phyloP scores from a whole-genome alignment of 2,113 vertebrate species.

The Vanacampus margaritifer region DNA sequence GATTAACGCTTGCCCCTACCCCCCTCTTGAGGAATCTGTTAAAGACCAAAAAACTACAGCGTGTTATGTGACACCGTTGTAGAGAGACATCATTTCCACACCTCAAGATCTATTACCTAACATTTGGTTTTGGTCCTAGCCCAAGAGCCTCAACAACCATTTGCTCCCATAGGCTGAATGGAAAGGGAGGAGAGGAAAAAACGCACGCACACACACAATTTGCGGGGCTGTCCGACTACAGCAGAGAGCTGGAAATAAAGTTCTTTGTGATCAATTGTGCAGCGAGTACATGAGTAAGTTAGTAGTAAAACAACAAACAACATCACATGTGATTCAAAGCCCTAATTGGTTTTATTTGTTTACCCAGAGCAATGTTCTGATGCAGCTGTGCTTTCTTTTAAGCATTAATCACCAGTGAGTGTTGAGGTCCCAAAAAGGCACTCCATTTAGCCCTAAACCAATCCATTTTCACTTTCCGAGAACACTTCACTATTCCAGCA shows the following conservation, averaged over 20 bases:
- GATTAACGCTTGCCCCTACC: conserved; percentile 60
- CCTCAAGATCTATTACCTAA: conserved; percentile 60
- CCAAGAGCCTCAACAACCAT: conserved; percentile 37
- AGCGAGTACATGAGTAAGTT: neutral
- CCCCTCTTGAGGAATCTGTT: conserved; percentile 50
- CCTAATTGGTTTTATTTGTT: conserved; percentile 6
- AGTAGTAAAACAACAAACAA: conserved; percentile 7
- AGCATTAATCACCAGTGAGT: conserved; percentile 35
- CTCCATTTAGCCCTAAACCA: conserved; percentile 53
- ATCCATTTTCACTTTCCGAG: conserved; percentile 67
- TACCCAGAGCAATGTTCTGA: conserved; percentile 28
- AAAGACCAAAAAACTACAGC: conserved; percentile 35
- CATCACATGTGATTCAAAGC: conserved; percentile 16
- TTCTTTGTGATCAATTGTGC: neutral
- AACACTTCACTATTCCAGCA: conserved; percentile 60
- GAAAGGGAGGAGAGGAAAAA: conserved; percentile 17
- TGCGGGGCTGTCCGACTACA: neutral
- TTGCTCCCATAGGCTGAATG: conserved; percentile 33
- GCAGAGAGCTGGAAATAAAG: neutral
- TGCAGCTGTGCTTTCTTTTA: conserved; percentile 46
- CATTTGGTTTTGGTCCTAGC: conserved; percentile 49
- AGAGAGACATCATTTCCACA: conserved; percentile 48
- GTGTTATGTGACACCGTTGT: conserved; percentile 51
- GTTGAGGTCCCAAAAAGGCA: conserved; percentile 40
- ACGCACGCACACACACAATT: neutral